Percentiles rank a stretch among this genome's conserved stretches.
These are phyloP conservation scores for Nannoperca australis DNA, from an alignment of 2,797 vertebrate genomes.

Conservation along the genomic window DNA sequence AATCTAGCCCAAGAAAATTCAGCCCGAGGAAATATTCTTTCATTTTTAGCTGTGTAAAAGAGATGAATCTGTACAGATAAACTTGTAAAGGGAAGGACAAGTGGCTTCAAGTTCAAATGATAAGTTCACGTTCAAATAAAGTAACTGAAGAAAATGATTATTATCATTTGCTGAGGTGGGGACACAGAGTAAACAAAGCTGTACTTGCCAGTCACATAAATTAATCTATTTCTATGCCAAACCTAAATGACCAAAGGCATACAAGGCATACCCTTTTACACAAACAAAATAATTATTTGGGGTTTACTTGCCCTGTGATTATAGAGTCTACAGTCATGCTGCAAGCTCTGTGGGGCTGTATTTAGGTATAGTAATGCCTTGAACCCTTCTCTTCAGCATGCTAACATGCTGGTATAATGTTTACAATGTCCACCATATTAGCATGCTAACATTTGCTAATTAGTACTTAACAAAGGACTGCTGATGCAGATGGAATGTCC, in stretches of 20 bases:
- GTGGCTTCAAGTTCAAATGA: background rate
- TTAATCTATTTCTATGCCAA: background rate
- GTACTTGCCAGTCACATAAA: background rate
- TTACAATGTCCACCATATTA: background rate
- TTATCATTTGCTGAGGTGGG: background rate
- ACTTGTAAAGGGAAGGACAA: background rate
- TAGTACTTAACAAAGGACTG: background rate
- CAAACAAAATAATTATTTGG: background rate
- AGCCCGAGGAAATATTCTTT: slow-evolving; percentile 14
- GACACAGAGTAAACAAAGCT: background rate
- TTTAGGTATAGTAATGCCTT: too few species aligned
- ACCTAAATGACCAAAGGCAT: background rate
- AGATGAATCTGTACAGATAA: background rate
- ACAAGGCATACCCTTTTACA: background rate
- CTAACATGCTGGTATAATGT: too few species aligned
- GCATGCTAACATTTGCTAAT: background rate
- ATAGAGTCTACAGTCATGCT: background rate
- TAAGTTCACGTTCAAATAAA: background rate
- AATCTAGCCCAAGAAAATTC: background rate
- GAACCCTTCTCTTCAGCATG: too few species aligned
- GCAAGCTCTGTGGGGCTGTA: too few species aligned
- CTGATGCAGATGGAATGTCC: background rate
- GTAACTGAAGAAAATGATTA: background rate
- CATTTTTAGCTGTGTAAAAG: background rate
- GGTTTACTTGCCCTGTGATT: background rate